A percentile compares a stretch with the other conserved stretches of the same genome.
These are phyloP conservation scores for Tympanoctomys barrerae DNA, from an alignment of 2,797 vertebrate species.

Conservation along the genomic window DNA sequence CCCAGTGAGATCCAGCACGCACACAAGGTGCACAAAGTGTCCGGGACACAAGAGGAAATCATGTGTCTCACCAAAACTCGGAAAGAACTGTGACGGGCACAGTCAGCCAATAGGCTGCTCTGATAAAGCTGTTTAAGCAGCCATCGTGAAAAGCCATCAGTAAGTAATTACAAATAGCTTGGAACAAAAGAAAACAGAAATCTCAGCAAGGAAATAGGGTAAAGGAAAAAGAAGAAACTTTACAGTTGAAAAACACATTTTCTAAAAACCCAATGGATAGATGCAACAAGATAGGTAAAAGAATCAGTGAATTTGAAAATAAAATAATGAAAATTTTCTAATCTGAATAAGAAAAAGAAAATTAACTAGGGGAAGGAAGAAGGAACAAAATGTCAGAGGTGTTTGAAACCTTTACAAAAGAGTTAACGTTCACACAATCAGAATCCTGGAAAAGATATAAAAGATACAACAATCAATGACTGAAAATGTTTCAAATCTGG, in stretches of 20 bases:
- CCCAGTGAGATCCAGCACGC: neutral
- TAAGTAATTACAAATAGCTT: neutral
- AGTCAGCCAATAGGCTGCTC: neutral
- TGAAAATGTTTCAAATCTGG: neutral
- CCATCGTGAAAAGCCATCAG: neutral
- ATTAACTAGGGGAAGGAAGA: neutral
- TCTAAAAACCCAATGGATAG: neutral
- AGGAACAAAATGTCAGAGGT: neutral
- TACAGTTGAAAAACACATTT: neutral
- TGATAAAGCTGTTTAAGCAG: neutral
- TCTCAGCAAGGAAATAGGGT: neutral
- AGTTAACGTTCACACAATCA: neutral
- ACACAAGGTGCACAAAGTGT: neutral
- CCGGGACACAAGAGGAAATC: neutral
- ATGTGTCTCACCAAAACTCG: neutral
- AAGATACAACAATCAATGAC: neutral
- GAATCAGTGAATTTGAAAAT: neutral
- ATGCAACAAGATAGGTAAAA: neutral
- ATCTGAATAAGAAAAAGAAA: neutral
- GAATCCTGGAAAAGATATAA: neutral
- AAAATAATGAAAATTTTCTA: neutral
- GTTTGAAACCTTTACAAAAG: neutral
- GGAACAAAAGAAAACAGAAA: neutral
- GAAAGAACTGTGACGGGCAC: neutral
- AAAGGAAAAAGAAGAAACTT: neutral